phyloP scores from a whole-genome alignment of 2,113 vertebrate species.

The Perccottus glenii region DNA sequence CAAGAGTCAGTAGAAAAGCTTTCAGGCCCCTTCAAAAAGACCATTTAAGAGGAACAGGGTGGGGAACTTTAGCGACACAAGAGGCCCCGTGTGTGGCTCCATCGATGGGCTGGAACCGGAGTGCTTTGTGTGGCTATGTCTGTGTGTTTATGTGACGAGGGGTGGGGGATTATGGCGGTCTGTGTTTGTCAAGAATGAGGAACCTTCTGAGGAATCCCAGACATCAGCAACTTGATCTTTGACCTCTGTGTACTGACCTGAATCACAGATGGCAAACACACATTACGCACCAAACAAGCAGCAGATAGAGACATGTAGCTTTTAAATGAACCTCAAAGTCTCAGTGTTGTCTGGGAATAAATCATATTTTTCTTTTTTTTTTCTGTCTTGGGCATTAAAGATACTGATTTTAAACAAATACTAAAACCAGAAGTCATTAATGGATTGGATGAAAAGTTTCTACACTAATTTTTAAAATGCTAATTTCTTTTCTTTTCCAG shows the following conservation, averaged over 20 bases:
- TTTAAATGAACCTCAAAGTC: not conserved
- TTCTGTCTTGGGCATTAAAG: too few relatives aligned
- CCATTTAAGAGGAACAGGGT: conserved; percentile 70
- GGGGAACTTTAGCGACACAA: conserved; percentile 40
- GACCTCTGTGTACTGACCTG: conserved; percentile 48
- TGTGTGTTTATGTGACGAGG: conserved; percentile 51
- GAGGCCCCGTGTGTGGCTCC: conserved; percentile 49
- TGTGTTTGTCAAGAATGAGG: conserved; percentile 44
- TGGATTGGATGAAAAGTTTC: too few relatives aligned
- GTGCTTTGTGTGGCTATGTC: conserved; percentile 44
- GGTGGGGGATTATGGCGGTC: conserved; percentile 23
- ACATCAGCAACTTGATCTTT: conserved; percentile 63
- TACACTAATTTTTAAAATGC: too few relatives aligned
- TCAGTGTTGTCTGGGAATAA: not conserved
- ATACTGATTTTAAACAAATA: too few relatives aligned
- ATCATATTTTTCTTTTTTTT: too few relatives aligned
- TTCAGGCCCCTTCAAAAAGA: conserved; percentile 78
- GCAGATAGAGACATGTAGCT: not conserved
- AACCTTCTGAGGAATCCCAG: conserved; percentile 63
- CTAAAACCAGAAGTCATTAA: too few relatives aligned
- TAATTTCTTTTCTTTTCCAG: too few relatives aligned
- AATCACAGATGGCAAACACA: conserved; percentile 56
- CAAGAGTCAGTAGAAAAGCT: conserved; percentile 72
- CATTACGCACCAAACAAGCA: conserved; percentile 27
- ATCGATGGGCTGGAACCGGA: conserved; percentile 73